These are phyloP conservation scores for Kryptolebias ocellatus DNA, from an alignment of 2,797 vertebrate species.

Conservation along the genomic window DNA sequence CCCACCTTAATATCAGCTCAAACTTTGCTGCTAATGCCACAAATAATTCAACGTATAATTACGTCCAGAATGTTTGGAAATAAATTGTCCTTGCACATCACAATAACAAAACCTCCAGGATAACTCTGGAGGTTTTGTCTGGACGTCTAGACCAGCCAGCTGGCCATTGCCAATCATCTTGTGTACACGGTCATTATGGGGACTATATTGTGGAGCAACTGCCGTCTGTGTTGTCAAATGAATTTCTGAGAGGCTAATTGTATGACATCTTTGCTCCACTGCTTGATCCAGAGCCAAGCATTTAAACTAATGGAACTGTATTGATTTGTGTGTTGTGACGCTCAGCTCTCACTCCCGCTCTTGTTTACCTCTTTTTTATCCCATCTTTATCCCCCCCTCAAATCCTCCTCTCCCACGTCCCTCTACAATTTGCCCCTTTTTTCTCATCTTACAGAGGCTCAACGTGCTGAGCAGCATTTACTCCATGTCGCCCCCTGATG, in stretches of 20 bases:
- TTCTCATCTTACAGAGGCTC: constrained; percentile 69
- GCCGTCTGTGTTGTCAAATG: constrained; percentile 68
- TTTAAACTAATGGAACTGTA: constrained; percentile 75
- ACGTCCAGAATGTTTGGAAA: constrained; percentile 39
- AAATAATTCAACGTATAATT: constrained; percentile 52
- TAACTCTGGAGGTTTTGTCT: constrained; percentile 24
- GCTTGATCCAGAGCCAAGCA: constrained; percentile 70
- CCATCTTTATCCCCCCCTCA: neutral
- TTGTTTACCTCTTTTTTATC: constrained; percentile 29
- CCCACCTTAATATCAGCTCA: constrained; percentile 51
- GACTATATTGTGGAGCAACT: constrained; percentile 64
- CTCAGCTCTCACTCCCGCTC: constrained; percentile 9
- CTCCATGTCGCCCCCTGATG: constrained; percentile 83
- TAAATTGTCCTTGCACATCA: constrained; percentile 23
- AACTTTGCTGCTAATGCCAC: constrained; percentile 59
- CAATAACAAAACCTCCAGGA: constrained; percentile 18
- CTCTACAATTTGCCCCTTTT: constrained; percentile 2
- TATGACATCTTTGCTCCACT: constrained; percentile 64
- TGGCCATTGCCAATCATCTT: constrained; percentile 44
- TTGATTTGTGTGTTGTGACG: constrained; percentile 68
- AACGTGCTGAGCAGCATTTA: constrained; percentile 84
- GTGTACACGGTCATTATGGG: constrained; percentile 66
- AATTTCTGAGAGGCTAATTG: constrained; percentile 73
- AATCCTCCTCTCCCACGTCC: neutral
- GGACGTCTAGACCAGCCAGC: constrained; percentile 40